Conservation (phyloP, 2,888 invertebrate genomes). For the Cosmorhoe ocellata region DNA sequence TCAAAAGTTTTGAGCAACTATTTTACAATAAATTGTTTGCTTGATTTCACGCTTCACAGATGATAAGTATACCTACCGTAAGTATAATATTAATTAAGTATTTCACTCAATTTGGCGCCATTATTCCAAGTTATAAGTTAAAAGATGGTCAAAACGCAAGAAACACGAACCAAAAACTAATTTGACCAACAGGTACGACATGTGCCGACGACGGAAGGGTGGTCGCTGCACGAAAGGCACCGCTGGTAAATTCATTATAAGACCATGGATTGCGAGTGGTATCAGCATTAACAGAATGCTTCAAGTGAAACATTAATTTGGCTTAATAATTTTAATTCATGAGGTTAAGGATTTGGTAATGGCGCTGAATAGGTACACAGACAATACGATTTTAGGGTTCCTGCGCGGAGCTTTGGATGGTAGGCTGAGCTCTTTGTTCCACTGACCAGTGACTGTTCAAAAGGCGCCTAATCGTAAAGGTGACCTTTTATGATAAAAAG, state of each 20-base stretch:
- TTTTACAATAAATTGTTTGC: constrained; percentile 19
- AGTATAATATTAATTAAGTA: constrained; percentile 36
- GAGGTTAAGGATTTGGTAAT: constrained; percentile 80
- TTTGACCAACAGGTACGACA: constrained; percentile 94
- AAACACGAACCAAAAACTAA: constrained; percentile 51
- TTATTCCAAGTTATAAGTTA: constrained; percentile 50
- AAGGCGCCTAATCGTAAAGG: no score
- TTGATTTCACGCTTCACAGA: constrained; percentile 38
- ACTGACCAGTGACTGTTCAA: no score
- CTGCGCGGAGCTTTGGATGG: constrained; percentile 17
- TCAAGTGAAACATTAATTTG: constrained; percentile 69
- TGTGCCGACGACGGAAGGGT: constrained; percentile 98
- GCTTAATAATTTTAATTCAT: constrained; percentile 74
- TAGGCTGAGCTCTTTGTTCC: background rate
- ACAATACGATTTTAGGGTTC: constrained; percentile 26
- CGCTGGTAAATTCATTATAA: constrained; percentile 90
- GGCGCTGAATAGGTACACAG: constrained; percentile 76
- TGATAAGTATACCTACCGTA: constrained; percentile 47
- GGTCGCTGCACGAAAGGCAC: constrained; percentile 99
- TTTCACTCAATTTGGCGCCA: constrained; percentile 65
- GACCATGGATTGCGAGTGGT: constrained; percentile 65
- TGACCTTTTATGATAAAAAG: no score
- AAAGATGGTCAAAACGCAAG: constrained; percentile 53
- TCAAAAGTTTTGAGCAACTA: no score
- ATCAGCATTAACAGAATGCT: constrained; percentile 77